Base-by-base conservation (phyloP, 2,888 invertebrate species). In the Polymixis flavicincta region DNA sequence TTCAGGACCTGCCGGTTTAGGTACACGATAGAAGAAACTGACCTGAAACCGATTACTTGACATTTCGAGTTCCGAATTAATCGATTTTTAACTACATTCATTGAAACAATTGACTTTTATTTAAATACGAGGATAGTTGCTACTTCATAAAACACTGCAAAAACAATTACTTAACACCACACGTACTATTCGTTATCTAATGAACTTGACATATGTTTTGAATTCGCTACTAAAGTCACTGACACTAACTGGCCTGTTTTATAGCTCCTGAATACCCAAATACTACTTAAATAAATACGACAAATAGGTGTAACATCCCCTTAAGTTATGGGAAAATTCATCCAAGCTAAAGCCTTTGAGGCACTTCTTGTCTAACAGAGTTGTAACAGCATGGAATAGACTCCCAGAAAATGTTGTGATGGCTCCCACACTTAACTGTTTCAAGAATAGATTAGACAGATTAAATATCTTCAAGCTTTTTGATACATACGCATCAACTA, bases 151-250 rank as follows among this genome's bases (percentile, higher is more conserved):
- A 69, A 32, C 7, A 45, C 19, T 42, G 28, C 28, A 50, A 32
- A 74, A 22, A 54, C 19, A 54, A 19, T 45, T 17, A 32, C 48
- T 25, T 45, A 8, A 28, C 22, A 57, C 13, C 13, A 74, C 28
- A 69, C 32, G 14, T 25, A 14, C 9, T 2, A 71, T n/a, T 71
- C 7, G 37, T 37, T 71, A 48, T 25, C 19, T 70, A 32, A 57
- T 37, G 22, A 74, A 57, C 17, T 32, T 37, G 17, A 75, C 75
- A 57, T 57, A 48, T 57, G 72, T 37, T 32, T 22, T 19, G 7
- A 14, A 14, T 32, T 45, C 28, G 45, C 45, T 28, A 19, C 37
- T 55, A 74, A 72, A 28, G 71, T 37, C 71, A 57, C 11, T 57
- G 48, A 45, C 74, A 11, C 28, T 14, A 42, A 9, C 3, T 5